Base-by-base conservation (phyloP, 2,888 invertebrate species). In the Nemotelus pantherinus region DNA sequence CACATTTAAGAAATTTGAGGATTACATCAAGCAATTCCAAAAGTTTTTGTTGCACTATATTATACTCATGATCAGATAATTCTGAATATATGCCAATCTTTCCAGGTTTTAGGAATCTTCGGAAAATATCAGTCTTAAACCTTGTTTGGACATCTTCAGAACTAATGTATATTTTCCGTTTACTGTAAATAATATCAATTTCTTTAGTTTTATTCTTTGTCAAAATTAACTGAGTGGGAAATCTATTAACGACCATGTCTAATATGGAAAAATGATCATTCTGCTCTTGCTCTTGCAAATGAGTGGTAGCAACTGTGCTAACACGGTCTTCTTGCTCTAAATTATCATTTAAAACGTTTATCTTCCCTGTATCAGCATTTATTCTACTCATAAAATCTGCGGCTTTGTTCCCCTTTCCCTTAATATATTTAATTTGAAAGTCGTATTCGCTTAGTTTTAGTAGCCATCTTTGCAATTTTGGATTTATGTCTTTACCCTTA, bases 221-320 rank as follows among this genome's bases (percentile, higher is more conserved):
- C 55, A 80, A 45, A 68, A 79, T 64, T 77, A 78, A 78, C 77
- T 77, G 80, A 64, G 74, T 78, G 57, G 77, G 78, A 63, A 67
- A 77, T 68, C 63, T 64, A 68, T 80, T 81, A 55, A 79, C 80
- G 10, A 80, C 79, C 45, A 78, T 80, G 53, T 80, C 80, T 65
- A 80, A 76, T 48, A 78, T 81, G 50, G 78, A 76, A 48, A 79
- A 78, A 45, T 79, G 77, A 60, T 81, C 78, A 39, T 77, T 79
- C 53, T 75, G 57, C 44, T 81, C 70, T 72, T 82, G 79, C 67
- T 79, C 75, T 64, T 81, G 80, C 47, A 80, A 79, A 75, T 80
- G 76, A 57, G 70, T 65, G 9, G 76, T 77, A 3, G 67, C 68
- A 7, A 47, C 70, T 5, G 25, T 25, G 25, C 25, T 25, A 25